Base-by-base conservation (phyloP, 2,113 vertebrate species). In the Regulus satrapa region DNA sequence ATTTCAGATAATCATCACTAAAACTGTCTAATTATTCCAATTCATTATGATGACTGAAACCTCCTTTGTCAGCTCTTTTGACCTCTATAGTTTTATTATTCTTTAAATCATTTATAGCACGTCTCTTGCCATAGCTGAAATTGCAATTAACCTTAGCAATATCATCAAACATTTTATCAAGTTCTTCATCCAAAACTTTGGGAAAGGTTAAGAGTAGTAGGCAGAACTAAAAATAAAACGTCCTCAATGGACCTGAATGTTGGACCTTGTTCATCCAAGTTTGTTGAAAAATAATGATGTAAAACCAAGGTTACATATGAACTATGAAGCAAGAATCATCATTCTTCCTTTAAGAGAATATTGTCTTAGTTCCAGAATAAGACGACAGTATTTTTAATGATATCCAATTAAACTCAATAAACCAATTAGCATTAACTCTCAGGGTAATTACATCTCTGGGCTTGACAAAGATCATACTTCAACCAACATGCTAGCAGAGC, bases 391-490 rank as follows among this genome's bases (percentile, higher is more conserved):
- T 92, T 96, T 93, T 92, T 95, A 94, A 96, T 92, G 68, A 56
- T 94, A 90, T 63, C 79, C 88, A 93, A 88, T 94, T 96, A 88
- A 96, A 94, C 68, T 92, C 90, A 88, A 88, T 96, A 96, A 96
- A 93, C 90, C 85, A 93, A 94, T 96, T 97, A 96, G n/a, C 85
- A 88, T 92, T 96, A 92, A 77, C 78, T 96, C 89, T 92, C 85
- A 43, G 81, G 88, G 74, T 94, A 95, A 94, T 91, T 95, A 94
- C 85, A 93, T 85, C 92, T 67, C 51, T 36, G 43, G 82, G 88
- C 72, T 83, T 95, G 93, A 88, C 92, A 90, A 92, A 85, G 72
- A 94, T 86, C 90, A 82, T 84, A 93, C 96, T 92, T 93, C 77
- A 94, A 49, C 81, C 84, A 91, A 94, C 74, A 89, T 12, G 54